Evolutionary conservation across 2,888 invertebrate species (phyloP), one percentile per base, ranked within the genome.

Genomic region (Philopedon plagiatum): DNA sequence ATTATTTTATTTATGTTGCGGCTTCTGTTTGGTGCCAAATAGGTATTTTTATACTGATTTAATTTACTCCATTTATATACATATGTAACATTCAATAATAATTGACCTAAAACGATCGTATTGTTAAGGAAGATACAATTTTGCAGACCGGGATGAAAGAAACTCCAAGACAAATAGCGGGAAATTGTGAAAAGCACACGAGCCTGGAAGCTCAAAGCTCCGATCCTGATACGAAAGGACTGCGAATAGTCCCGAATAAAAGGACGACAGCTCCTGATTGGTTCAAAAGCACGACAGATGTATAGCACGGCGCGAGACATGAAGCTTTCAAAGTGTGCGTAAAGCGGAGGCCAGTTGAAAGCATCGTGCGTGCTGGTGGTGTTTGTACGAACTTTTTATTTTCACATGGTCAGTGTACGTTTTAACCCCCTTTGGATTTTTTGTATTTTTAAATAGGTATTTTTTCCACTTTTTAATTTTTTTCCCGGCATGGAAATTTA

Each of bases 281-380:
- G 85, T 80, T 80, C 80, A 79, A 80, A 82, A 82, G 81, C 79
- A 81, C 82, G 84, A 83, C 85, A 85, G 85, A 85, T 85, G 85
- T 80, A 80, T 81, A 79, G 81, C 83, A 81, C 82, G 81, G 83
- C 84, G 83, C 84, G 83, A 82, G 81, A 81, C 82, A 80, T 79
- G 82, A 83, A 84, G 83, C 84, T 83, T 83, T 82, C 82, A 82
- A 83, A 83, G 81, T 82, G 80, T 81, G 83, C 83, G 83, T 82
- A 81, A 77, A 70, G 69, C 74, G 73, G 68, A 60, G 80, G 82
- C 83, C 84, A 85, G 85, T 85, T 83, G 84, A 83, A 82, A 81
- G 80, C 83, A 82, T 81, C 81, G 83, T 84, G 85, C 83, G 85
- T 85, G 85, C 80, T 83, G 82, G 83, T 84, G 75, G 75, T 77